Evolutionary conservation across 2,113 vertebrate species (phyloP).

Genomic region (Tachycineta bicolor): DNA sequence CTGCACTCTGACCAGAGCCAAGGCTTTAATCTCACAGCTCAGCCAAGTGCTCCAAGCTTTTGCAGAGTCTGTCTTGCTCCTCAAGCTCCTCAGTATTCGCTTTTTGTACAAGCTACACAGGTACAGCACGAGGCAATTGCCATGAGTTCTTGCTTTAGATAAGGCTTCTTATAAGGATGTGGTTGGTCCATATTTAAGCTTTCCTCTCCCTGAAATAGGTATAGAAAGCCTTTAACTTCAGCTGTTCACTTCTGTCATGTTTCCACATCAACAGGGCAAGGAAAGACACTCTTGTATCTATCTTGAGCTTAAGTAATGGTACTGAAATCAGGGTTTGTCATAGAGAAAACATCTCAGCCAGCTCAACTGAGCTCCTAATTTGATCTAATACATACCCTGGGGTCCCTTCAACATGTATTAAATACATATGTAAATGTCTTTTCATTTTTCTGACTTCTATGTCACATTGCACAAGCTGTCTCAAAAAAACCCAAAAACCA

Average conservation of each 20-base stretch:
- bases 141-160: not conserved
- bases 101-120: not conserved
- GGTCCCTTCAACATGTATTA: not conserved
- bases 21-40: not conserved
- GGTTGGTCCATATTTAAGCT: not conserved
- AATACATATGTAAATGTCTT: slow-evolving; percentile 49
- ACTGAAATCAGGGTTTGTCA: not conserved
- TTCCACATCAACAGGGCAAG: not conserved
- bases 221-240: not conserved
- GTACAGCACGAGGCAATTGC: not conserved
- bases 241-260: not conserved
- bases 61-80: not conserved
- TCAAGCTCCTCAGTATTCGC: not conserved
- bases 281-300: not conserved
- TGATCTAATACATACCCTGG: not conserved
- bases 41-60: not conserved
- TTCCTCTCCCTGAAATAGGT: not conserved
- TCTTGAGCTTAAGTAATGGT: not conserved
- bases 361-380: not conserved
- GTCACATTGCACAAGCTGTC: slow-evolving; percentile 50
- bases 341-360: not conserved
- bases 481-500: not conserved
- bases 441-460: slow-evolving; percentile 46
- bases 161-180: not conserved
- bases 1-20: rapidly evolving